Evolutionary conservation across 2,888 invertebrate genomes (phyloP).

Genomic region (Netelia virgata): DNA sequence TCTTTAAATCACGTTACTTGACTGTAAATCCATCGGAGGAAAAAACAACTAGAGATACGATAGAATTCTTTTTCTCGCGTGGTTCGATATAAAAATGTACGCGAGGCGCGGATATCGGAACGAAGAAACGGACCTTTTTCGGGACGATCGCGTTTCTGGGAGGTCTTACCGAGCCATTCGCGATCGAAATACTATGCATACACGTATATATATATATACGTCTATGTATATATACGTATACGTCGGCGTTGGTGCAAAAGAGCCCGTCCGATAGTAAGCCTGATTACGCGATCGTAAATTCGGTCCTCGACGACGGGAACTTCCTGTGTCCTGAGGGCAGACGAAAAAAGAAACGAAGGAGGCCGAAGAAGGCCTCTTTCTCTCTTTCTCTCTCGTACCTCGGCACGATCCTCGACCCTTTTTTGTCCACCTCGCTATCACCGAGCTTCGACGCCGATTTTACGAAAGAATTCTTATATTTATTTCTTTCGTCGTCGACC

Average conservation of each 20-base stretch:
- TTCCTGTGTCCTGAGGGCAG: slow-evolving; percentile 63
- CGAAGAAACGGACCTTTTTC: slow-evolving; percentile 34
- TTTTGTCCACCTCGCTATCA: not conserved
- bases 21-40: slow-evolving; percentile 39
- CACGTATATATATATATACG: not conserved
- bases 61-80: slow-evolving; percentile 46
- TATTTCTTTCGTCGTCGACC: not conserved
- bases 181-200: slow-evolving; percentile 49
- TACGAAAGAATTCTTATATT: slow-evolving; percentile 10
- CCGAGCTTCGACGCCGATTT: slow-evolving; percentile 44
- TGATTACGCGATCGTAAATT: slow-evolving; percentile 69
- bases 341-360: slow-evolving; percentile 37
- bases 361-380: slow-evolving; percentile 34
- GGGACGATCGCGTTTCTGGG: slow-evolving; percentile 63
- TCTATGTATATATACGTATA: not conserved
- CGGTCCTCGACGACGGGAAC: slow-evolving; percentile 62
- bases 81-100: slow-evolving; percentile 21
- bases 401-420: not conserved
- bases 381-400: slow-evolving; percentile 2
- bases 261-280: slow-evolving; percentile 63
- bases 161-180: slow-evolving; percentile 57
- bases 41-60: slow-evolving; percentile 62
- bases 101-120: slow-evolving; percentile 52
- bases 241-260: slow-evolving; percentile 38
- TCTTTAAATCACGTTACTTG: slow-evolving; percentile 27